phyloP scores from a whole-genome alignment of 1,140 invertebrate genomes.

The Bombyx mandarina region DNA sequence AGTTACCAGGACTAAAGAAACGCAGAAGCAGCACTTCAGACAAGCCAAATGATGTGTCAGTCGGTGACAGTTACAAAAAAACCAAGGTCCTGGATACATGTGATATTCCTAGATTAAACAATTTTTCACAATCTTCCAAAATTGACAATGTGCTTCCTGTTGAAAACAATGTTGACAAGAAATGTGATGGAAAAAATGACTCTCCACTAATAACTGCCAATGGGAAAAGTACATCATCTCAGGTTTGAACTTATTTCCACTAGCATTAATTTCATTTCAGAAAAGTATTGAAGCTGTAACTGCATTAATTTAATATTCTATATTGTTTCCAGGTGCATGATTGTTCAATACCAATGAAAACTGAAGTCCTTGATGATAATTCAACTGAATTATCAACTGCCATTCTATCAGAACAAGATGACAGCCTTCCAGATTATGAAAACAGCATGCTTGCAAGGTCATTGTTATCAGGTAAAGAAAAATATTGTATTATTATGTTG shows the following conservation, averaged over 20 bases:
- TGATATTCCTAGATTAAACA: slow-evolving; percentile 52
- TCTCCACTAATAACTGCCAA: slow-evolving; percentile 30
- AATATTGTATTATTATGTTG: neutral
- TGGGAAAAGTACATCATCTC: slow-evolving; percentile 38
- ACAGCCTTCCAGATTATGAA: slow-evolving; percentile 63
- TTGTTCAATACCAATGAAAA: slow-evolving; percentile 50
- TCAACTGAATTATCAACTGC: slow-evolving; percentile 30
- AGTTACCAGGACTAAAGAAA: slow-evolving; percentile 53
- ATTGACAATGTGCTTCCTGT: slow-evolving; percentile 31
- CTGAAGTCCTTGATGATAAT: slow-evolving; percentile 47
- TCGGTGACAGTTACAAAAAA: slow-evolving; percentile 44
- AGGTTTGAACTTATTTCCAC: slow-evolving; percentile 25
- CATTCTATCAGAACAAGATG: slow-evolving; percentile 49
- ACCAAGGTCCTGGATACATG: slow-evolving; percentile 46
- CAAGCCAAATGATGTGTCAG: slow-evolving; percentile 49
- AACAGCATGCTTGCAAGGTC: slow-evolving; percentile 70
- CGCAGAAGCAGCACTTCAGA: slow-evolving; percentile 59
- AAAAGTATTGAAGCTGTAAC: neutral
- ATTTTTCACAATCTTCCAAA: slow-evolving; percentile 34
- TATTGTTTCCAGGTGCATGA: slow-evolving; percentile 31
- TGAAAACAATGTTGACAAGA: slow-evolving; percentile 52
- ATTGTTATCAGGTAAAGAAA: slow-evolving; percentile 53
- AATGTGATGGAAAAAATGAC: slow-evolving; percentile 40
- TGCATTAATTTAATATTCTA: slow-evolving; percentile 2
- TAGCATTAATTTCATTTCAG: neutral